These are phyloP conservation scores for Barbus barbus DNA, from an alignment of 2,113 vertebrate genomes.

Conservation along the genomic window DNA sequence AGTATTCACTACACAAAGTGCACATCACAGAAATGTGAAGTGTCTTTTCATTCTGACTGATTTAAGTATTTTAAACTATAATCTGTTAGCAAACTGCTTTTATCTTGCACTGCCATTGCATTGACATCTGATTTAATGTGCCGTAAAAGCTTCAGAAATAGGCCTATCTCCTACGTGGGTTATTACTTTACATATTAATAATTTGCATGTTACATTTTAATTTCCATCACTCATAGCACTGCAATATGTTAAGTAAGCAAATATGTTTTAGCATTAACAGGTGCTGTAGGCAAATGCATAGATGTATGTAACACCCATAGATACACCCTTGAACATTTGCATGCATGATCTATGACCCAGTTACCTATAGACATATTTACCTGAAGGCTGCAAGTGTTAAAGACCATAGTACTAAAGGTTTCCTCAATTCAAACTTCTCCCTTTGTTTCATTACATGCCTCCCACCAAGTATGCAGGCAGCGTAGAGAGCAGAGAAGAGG, in stretches of 20 bases:
- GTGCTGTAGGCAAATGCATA: no score
- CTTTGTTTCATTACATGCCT: conserved; percentile 97
- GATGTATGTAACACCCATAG: no score
- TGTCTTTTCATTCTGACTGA: no score
- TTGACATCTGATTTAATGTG: not conserved
- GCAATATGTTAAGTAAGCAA: not conserved
- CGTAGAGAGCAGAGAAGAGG: conserved; percentile 94
- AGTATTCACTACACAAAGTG: not conserved
- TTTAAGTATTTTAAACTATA: not conserved
- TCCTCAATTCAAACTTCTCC: conserved; percentile 98
- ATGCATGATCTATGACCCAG: not conserved
- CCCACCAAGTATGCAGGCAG: conserved; percentile 95
- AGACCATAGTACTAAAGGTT: conserved; percentile 97
- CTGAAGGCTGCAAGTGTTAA: conserved; percentile 96
- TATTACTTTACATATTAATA: not conserved
- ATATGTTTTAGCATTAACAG: not conserved
- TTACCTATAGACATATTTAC: conserved; percentile 67
- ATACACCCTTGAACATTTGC: not conserved
- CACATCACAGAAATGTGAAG: not conserved
- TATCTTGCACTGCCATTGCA: not conserved
- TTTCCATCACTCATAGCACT: not conserved
- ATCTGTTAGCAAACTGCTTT: not conserved
- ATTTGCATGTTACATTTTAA: not conserved
- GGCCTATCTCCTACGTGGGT: not conserved
- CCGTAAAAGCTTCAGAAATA: not conserved